A percentile compares a stretch with the other conserved stretches of the same genome.
phyloP scores from a whole-genome alignment of 92 coral and sea anemone species.

The Parazoanthus swiftii region DNA sequence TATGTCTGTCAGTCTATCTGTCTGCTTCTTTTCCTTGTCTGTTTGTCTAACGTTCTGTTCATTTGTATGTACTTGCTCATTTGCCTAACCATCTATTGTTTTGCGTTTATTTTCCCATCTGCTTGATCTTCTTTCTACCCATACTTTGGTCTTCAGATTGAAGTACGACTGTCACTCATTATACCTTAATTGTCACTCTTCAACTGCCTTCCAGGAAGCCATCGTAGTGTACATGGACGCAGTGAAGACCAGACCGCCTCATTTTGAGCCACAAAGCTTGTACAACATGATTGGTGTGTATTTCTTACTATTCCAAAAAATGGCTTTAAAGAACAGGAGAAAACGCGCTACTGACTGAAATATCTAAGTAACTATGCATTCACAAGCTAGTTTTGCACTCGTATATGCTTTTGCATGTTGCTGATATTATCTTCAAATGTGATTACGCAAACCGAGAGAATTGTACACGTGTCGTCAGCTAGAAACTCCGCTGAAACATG shows the following conservation, averaged over 20 bases:
- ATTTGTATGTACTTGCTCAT: no score
- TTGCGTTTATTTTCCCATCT: neutral
- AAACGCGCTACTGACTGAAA: neutral
- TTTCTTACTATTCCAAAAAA: neutral
- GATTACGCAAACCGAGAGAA: no score
- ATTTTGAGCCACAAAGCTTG: conserved; percentile 91
- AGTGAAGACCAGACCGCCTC: conserved; percentile 80
- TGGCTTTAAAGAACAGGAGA: neutral
- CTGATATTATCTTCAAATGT: no score
- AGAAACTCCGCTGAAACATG: no score
- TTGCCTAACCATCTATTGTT: no score
- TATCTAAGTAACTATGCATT: neutral
- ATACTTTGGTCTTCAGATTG: neutral
- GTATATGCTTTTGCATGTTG: no score
- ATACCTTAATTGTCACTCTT: no score
- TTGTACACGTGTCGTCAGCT: no score
- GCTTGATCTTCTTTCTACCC: neutral
- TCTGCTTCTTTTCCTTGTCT: no score
- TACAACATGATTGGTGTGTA: conserved; percentile 82
- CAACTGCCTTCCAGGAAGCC: conserved; percentile 61
- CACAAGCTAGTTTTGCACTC: neutral
- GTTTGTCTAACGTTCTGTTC: no score
- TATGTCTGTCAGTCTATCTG: no score
- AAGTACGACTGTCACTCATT: neutral
- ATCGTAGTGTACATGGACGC: conserved; percentile 80